Evolutionary conservation across 2,113 vertebrate species (phyloP).

Genomic region (Sinocyclocheilus grahami): DNA sequence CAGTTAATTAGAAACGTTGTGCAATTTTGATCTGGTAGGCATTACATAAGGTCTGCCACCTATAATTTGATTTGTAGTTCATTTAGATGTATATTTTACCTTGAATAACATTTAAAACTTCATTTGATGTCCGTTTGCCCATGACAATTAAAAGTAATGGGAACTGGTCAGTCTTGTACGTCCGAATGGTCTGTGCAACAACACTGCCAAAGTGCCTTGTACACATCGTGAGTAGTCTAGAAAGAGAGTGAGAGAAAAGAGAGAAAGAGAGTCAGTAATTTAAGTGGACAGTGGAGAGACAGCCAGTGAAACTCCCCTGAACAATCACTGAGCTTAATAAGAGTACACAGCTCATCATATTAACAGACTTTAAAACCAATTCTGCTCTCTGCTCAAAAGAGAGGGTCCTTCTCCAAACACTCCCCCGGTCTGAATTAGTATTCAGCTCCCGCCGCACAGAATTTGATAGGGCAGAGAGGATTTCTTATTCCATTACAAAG

Average conservation of each 20-base stretch:
- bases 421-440: conserved; percentile 87
- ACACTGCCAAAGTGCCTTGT: conserved; percentile 97
- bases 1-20: too few relatives aligned
- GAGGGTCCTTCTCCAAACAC: conserved; percentile 72
- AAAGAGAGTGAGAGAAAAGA: conserved; percentile 18
- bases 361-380: conserved; percentile 75
- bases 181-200: conserved; percentile 94
- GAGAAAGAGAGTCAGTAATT: too few relatives aligned
- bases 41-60: too few relatives aligned
- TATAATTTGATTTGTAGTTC: neutral
- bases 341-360: conserved; percentile 67
- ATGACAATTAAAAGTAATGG: conserved; percentile 97
- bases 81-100: conserved; percentile 73
- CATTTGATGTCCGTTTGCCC: conserved; percentile 98
- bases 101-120: conserved; percentile 99
- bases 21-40: too few relatives aligned
- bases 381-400: conserved; percentile 70
- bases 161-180: conserved; percentile 98
- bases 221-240: conserved; percentile 75
- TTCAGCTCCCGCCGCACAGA: conserved; percentile 91
- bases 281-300: too few relatives aligned
- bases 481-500: conserved; percentile 99
- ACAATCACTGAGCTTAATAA: conserved; percentile 56
- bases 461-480: conserved; percentile 99
- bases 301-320: conserved; percentile 32